A percentile compares a stretch with the other conserved stretches of the same genome.
phyloP scores from a whole-genome alignment of 2,888 invertebrate genomes.

The Hartigia nigra region DNA sequence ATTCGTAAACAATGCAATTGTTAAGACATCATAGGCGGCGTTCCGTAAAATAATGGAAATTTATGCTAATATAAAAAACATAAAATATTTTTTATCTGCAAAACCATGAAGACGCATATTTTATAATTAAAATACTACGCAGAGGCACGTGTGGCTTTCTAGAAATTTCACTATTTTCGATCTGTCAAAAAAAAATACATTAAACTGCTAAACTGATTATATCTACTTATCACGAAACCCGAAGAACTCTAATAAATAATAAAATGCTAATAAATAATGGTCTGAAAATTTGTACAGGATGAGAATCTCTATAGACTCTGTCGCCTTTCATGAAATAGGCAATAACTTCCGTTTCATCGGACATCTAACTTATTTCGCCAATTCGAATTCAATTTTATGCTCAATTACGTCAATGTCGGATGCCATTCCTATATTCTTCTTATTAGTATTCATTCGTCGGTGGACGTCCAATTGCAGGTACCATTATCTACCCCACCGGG shows the following conservation, averaged over 20 bases:
- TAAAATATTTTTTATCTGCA: no score
- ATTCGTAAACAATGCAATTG: not conserved
- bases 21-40: not conserved
- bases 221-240: not conserved
- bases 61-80: no score
- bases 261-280: not conserved
- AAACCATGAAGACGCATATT: not conserved
- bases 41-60: not conserved
- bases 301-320: slow-evolving; percentile 2
- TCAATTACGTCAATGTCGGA: slow-evolving; percentile 30
- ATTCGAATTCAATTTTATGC: slow-evolving; percentile 41
- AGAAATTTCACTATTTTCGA: not conserved
- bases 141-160: not conserved
- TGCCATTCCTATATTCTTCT: not conserved
- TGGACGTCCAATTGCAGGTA: not conserved
- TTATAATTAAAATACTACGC: not conserved
- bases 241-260: not conserved
- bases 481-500: slow-evolving; percentile 1
- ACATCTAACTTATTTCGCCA: slow-evolving; percentile 36
- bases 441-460: slow-evolving; percentile 10
- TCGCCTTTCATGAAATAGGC: not conserved
- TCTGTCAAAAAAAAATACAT: not conserved
- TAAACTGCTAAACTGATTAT: not conserved
- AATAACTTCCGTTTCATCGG: slow-evolving; percentile 18
- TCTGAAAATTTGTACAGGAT: not conserved